Evolutionary conservation across 2,113 vertebrate genomes (phyloP).

Genomic region (Charina bottae): DNA sequence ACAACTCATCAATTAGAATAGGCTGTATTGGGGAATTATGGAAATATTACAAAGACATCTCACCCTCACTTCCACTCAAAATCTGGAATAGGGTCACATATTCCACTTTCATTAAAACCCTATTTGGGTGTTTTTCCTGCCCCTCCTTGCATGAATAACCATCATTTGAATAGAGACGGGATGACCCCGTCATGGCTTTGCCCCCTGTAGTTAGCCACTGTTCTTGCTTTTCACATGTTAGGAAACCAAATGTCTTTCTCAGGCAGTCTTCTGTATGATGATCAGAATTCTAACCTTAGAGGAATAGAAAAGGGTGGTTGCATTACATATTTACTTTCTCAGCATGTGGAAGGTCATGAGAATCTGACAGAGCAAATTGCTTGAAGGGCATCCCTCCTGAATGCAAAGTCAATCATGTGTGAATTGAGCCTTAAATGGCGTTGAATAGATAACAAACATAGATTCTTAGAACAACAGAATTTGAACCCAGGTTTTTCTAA

Average conservation of each 20-base stretch:
- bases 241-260: neutral
- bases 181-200: neutral
- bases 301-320: neutral
- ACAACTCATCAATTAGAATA: neutral
- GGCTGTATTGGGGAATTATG: neutral
- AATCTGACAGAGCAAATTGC: neutral
- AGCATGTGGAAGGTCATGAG: neutral
- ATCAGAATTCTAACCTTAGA: neutral
- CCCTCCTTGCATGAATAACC: too few species aligned
- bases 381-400: neutral
- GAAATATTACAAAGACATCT: neutral
- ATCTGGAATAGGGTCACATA: neutral
- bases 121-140: neutral
- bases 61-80: neutral
- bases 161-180: neutral
- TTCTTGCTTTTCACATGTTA: neutral
- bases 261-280: neutral
- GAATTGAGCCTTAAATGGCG: neutral
- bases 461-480: neutral
- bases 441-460: neutral
- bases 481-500: slow-evolving; percentile 10
- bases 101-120: neutral
- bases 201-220: neutral
- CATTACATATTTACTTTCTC: neutral
- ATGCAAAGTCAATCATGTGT: neutral